Percentiles rank a stretch among this genome's conserved stretches.
These are phyloP conservation scores for Valencia hispanica DNA, from an alignment of 2,797 vertebrate species.

Conservation along the genomic window DNA sequence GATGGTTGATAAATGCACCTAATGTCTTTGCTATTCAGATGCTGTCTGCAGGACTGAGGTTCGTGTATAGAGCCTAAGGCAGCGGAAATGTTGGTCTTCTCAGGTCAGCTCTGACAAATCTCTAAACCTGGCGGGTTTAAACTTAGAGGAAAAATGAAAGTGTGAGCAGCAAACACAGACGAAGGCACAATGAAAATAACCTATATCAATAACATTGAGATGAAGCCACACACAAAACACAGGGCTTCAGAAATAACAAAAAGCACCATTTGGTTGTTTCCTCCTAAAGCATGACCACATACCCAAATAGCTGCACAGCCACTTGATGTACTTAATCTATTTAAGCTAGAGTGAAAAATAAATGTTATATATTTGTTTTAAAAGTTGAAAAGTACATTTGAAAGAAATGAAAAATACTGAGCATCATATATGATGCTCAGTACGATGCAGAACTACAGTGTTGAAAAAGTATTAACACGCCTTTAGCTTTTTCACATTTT, in stretches of 20 bases:
- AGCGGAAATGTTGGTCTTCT: conserved; percentile 60
- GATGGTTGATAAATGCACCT: conserved; percentile 72
- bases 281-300: background rate
- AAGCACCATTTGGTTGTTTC: conserved; percentile 8
- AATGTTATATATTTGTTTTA: background rate
- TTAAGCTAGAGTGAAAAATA: background rate
- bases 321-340: background rate
- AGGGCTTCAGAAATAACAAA: conserved; percentile 33
- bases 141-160: conserved; percentile 50
- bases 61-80: conserved; percentile 58
- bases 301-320: background rate
- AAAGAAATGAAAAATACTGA: background rate
- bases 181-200: conserved; percentile 51
- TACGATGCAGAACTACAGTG: background rate
- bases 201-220: conserved; percentile 54
- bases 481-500: background rate
- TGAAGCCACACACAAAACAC: conserved; percentile 29
- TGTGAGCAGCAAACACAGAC: conserved; percentile 48
- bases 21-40: conserved; percentile 68
- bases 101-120: conserved; percentile 73
- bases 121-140: conserved; percentile 40
- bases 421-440: background rate
- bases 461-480: background rate
- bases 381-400: background rate
- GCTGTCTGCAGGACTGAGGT: conserved; percentile 55